Base-by-base conservation (phyloP, 2,113 vertebrate species). In the Hylia prasina region DNA sequence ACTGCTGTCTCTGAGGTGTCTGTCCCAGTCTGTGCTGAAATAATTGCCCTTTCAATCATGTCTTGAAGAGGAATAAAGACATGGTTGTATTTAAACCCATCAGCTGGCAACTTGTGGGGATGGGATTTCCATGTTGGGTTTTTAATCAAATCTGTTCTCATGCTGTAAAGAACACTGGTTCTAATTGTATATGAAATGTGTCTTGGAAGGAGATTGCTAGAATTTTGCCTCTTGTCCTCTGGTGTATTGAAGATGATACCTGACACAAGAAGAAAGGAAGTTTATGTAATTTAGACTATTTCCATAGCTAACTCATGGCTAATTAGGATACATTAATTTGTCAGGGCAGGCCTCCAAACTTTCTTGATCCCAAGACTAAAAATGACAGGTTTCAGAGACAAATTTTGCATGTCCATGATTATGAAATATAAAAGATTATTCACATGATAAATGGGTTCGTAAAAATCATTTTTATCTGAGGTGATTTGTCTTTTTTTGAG, bases 1-100 rank as follows among this genome's bases (percentile, higher is more conserved):
- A 94, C 57, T 11, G 82, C 56, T 8, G 86, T 97, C 6, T 97
- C 94, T 33, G 37, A 80, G 3, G 27, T 39, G 27, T 97, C 94
- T 66, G 33, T 89, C 31, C 97, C 97, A 13, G 97, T 97, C 51
- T 98, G 97, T 24, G 95, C 86, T 44, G 54, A 82, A 89, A 98
- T 76, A 76, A 98, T 97, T 64, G 98, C 98, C 30, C 95, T 97
- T 75, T 98, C 98, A 7, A 98, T 96, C 97, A 98, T 97, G 39
- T 98, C 98, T 98, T 98, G 98, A 72, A 98, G 77, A 19, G 97
- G 98, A 61, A 97, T 82, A 57, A 98, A 98, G 39, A 98, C 58
- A n/a, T 98, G 96, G 71, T 98, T 98, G 33, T 98, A 98, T 68
- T 96, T 98, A 93, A 98, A 98, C 4, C 96, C 97, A 9, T 84